Evolutionary conservation across 2,797 vertebrate species (phyloP), one percentile per base, ranked within the genome.

Genomic region (Chaenodraco wilsoni): DNA sequence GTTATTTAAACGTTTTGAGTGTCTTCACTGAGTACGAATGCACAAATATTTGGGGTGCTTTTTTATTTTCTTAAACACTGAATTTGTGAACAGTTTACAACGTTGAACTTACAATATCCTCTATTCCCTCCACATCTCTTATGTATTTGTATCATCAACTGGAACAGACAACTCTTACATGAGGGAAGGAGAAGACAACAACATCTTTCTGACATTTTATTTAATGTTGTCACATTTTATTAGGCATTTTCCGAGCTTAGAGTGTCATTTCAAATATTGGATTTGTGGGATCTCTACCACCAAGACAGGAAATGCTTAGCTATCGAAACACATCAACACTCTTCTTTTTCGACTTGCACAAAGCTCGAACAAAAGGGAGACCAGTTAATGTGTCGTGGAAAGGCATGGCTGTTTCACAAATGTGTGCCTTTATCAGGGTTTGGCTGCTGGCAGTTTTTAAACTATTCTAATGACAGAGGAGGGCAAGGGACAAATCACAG

Each of bases 361-460:
- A 84, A 82, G 82, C 71, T 83, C 68, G 15, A 37, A 45, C 57
- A 50, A 49, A 74, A 82, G 54, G n/a, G 63, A 72, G 65, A 79
- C 12, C 67, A 56, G 73, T 76, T 67, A 9, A 46, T 64, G 72
- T 76, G 57, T 72, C 19, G 76, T 62, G 70, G 55, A 73, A 80
- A 77, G 65, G 73, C 80, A 76, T 78, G 76, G 88, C 74, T 89
- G 81, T 88, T 87, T 84, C 86, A 88, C 85, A 88, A 84, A 87
- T 82, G 90, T 92, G 93, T 94, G 92, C 93, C 93, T 93, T 94
- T 88, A 84, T 89, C 84, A 83, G 81, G 85, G 85, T 87, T 91
- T 77, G 78, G 76, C 84, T 86, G 78, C 78, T 81, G 82, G 77
- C 80, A 82, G 81, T 87, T 88, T 90, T 76, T 78, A 82, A 83